Base-by-base conservation (phyloP, 2,797 vertebrate species). In the Sebastes hubbsi region DNA sequence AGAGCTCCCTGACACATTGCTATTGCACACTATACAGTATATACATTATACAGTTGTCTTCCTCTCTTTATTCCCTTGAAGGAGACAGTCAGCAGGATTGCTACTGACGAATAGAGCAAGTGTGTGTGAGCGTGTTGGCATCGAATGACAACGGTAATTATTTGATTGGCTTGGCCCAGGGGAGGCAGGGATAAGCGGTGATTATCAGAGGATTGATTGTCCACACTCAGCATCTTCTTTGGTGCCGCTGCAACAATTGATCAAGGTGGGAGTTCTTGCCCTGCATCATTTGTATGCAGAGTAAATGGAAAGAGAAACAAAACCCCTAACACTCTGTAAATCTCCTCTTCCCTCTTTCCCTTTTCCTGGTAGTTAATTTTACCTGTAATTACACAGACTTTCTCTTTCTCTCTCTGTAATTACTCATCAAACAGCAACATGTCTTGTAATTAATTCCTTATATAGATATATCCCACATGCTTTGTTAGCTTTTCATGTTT, bases 191-290 rank as follows among this genome's bases (percentile, higher is more conserved):
- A 86, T 86, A 72, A 83, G 52, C n/a, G 14, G 80, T 77, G 81
- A 82, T 94, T 87, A 89, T 89, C 60, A 46, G 60, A 14, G 8
- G 83, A 89, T 75, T 84, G 38, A 91, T 88, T 89, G 74, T 77
- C 78, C 75, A 38, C 59, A 73, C 65, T 49, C 4, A 52, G 36
- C 5, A 14, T 80, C 49, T 75, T 22, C 79, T 82, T 36, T 36
- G 49, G 60, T 67, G 60, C n/a, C 4, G n/a, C 30, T 80, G 69
- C 22, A 42, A 18, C 80, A 66, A 79, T 77, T 59, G 42, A 78
- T 88, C 38, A 55, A 77, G 78, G 75, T 65, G 65, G 62, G 55
- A 64, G 58, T 69, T 69, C 52, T 55, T 65, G 8, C 24, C 29
- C 34, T 30, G 49, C 8, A 8, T 81, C 24, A 81, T 87, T 74